Conservation (phyloP, 1,140 invertebrate species). For the Panulirus ornatus region DNA sequence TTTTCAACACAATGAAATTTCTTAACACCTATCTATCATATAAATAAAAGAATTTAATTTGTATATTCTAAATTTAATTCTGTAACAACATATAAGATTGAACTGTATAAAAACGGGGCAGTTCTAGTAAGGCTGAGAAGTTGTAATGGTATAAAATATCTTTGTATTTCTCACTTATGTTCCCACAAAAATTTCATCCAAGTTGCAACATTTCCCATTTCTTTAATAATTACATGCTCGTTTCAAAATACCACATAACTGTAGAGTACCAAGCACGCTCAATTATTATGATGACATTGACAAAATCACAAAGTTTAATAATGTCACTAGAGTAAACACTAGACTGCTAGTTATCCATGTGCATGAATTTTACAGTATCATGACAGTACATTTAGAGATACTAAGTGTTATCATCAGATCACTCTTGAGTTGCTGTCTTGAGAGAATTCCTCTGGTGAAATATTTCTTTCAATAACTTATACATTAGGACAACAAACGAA, state of each 20-base stretch:
- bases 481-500: not conserved
- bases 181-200: not conserved
- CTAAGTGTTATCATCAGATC: not conserved
- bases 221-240: too few relatives aligned
- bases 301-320: slow-evolving; percentile 5
- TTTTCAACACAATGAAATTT: too few relatives aligned
- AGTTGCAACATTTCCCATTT: not conserved
- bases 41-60: not conserved
- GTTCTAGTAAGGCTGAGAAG: not conserved
- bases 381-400: not conserved
- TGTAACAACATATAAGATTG: not conserved
- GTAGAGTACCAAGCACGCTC: not conserved
- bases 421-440: not conserved
- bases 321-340: not conserved
- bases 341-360: not conserved
- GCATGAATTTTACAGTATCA: not conserved
- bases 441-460: not conserved
- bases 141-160: not conserved
- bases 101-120: not conserved
- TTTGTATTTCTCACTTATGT: not conserved
- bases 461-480: not conserved
- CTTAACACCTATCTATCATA: not conserved
- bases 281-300: not conserved
- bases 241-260: too few relatives aligned
- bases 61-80: too few relatives aligned